These are phyloP conservation scores for Sterrhoptilus dennistouni DNA, from an alignment of 2,113 vertebrate species.

Conservation along the genomic window DNA sequence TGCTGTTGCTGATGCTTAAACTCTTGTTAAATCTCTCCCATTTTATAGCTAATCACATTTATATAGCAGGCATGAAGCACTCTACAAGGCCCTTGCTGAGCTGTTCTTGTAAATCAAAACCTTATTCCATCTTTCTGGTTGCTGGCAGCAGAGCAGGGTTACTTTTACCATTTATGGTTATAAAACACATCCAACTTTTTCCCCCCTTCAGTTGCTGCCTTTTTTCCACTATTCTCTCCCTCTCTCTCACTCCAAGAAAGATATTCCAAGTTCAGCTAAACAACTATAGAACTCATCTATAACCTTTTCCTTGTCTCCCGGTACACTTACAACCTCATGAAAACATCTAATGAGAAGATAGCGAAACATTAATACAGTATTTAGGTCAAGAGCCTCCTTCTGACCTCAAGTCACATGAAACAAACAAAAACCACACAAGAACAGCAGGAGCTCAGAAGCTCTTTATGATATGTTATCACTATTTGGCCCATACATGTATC, in stretches of 20 bases:
- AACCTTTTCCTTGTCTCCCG: neutral
- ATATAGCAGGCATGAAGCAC: conserved; percentile 76
- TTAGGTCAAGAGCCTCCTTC: neutral
- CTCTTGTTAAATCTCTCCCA: conserved; percentile 73
- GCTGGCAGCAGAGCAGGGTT: conserved; percentile 69
- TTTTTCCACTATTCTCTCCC: conserved; percentile 55
- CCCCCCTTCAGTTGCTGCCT: conserved; percentile 48
- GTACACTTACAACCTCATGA: neutral
- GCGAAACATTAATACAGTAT: neutral
- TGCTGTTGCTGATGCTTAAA: conserved; percentile 59
- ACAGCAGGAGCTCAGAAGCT: neutral
- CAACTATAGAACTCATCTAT: conserved; percentile 9
- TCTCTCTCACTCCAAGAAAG: conserved; percentile 50
- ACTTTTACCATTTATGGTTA: conserved; percentile 84
- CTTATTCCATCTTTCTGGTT: conserved; percentile 68
- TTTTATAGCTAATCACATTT: conserved; percentile 81
- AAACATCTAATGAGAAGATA: neutral
- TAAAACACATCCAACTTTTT: conserved; percentile 73
- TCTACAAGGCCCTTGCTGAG: conserved; percentile 75
- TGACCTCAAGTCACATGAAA: neutral
- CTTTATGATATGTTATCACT: neutral
- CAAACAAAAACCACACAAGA: neutral
- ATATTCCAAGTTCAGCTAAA: conserved; percentile 69
- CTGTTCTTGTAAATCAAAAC: conserved; percentile 82
- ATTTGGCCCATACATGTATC: neutral